These are phyloP conservation scores for Panthera tigris DNA, from an alignment of 2,113 vertebrate genomes.

Conservation along the genomic window DNA sequence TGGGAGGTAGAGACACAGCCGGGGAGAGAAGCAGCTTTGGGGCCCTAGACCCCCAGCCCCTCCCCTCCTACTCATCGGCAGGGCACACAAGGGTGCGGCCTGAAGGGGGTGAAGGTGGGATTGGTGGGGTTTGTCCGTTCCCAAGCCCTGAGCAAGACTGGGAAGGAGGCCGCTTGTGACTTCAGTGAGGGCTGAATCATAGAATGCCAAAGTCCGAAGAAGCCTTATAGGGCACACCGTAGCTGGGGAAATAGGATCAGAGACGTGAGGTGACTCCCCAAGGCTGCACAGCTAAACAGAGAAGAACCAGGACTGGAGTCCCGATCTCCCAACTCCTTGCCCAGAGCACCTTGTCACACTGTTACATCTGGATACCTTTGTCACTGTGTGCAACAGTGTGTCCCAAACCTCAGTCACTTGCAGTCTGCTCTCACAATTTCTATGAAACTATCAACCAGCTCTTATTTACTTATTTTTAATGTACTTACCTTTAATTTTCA, in stretches of 20 bases:
- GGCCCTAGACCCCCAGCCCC: not conserved
- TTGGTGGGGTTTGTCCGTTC: not conserved
- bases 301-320: not conserved
- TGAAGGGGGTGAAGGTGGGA: not conserved
- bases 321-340: not conserved
- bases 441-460: not conserved
- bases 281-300: not conserved
- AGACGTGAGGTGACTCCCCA: not conserved
- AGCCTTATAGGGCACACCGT: not conserved
- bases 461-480: not conserved
- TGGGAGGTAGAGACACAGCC: not conserved
- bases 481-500: not conserved
- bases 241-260: not conserved
- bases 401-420: not conserved
- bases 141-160: not conserved
- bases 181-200: not conserved
- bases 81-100: not conserved
- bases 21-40: not conserved
- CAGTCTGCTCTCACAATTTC: not conserved
- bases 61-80: rapidly evolving
- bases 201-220: not conserved
- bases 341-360: not conserved
- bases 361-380: rapidly evolving
- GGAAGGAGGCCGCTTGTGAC: not conserved
- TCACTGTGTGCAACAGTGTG: rapidly evolving